Evolutionary conservation across 2,888 invertebrate species (phyloP), one percentile per base, ranked within the genome.

Genomic region (Cataglyphis cursor): DNA sequence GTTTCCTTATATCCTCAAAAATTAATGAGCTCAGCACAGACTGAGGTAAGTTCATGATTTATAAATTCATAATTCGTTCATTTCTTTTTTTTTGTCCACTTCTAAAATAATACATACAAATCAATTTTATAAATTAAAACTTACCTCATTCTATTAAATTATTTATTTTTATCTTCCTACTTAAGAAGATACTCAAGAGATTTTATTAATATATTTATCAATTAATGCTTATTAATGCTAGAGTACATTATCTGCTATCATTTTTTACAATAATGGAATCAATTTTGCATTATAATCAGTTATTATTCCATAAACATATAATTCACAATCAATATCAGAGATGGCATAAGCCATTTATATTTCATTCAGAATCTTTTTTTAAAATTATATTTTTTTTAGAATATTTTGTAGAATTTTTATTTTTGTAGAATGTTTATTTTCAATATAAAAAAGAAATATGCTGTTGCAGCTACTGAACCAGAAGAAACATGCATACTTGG

Each of bases 401-500:
- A 44, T 6, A 28, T 18, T 21, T 65, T 3, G 3, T 44, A 24
- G 4, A 1, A 18, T 24, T 31, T 31, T 31, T 6, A 31, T n/a
- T n/a, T n/a, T n/a, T n/a, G n/a, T n/a, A n/a, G n/a, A n/a, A n/a
- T 28, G 24, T 18, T 62, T 28, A 48, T n/a, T 18, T 59, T 57
- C 4, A 57, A 57, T 21, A 5, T 57, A 21, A 31, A 31, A 61
- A 24, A 44, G 12, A 61, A 61, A 61, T 18, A 9, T 61, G 18
- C 8, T 9, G n/a, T n/a, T 51, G 8, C 86, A 92, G 94, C 93
- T n/a, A 89, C 92, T 0, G 94, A 95, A 84, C 93, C 95, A 1
- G 93, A 95, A 87, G 96, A 96, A 94, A 96, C 96, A 86, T 96
- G 98, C 92, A 93, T 96, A 2, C 96, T 96, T 89, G 96, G 96